Evolutionary conservation across 2,888 invertebrate genomes (phyloP).

Genomic region (Adelphocoris suturalis): DNA sequence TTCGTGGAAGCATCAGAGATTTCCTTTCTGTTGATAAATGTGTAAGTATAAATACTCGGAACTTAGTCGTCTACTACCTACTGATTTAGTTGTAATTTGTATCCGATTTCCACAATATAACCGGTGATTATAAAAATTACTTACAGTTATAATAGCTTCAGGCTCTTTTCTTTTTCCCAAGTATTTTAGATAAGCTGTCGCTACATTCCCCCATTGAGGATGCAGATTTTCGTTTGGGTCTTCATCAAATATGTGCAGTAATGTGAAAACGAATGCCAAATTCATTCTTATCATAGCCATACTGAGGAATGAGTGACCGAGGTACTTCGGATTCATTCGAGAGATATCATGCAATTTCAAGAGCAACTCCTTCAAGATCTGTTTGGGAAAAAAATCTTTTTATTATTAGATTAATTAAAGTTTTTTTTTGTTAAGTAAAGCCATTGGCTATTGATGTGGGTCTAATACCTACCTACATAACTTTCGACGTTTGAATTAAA

Average conservation of each 20-base stretch:
- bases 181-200: conserved; percentile 33
- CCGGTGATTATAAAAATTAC: background rate
- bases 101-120: no score
- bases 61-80: no score
- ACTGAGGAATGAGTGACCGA: conserved; percentile 62
- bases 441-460: no score
- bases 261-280: conserved; percentile 46
- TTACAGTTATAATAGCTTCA: conserved; percentile 59
- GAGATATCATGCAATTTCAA: conserved; percentile 45
- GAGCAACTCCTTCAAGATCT: conserved; percentile 51
- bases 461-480: no score
- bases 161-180: conserved; percentile 26
- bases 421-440: no score
- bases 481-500: no score
- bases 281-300: conserved; percentile 58
- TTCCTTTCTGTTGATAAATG: no score
- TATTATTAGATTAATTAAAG: no score
- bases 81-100: no score
- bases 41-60: no score
- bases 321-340: conserved; percentile 29
- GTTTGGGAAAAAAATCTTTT: background rate
- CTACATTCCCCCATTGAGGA: conserved; percentile 50
- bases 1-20: no score
- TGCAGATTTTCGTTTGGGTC: conserved; percentile 56
- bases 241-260: conserved; percentile 44